Evolutionary conservation across 2,888 invertebrate genomes (phyloP).

Genomic region (Pollenia griseotomentosa): DNA sequence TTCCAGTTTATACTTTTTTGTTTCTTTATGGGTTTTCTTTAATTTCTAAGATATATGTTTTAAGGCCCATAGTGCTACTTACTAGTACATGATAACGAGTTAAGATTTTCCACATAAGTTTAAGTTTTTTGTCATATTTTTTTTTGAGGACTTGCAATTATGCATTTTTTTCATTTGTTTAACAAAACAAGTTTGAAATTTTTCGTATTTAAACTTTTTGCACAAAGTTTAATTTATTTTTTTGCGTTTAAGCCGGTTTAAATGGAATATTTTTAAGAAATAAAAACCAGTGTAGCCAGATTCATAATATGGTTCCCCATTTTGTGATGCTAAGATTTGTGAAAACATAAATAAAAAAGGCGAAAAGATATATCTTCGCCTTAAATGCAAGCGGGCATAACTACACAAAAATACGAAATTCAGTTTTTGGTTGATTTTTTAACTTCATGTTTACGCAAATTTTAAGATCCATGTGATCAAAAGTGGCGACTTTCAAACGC

Average conservation of each 20-base stretch:
- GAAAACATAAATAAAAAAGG: too few relatives aligned
- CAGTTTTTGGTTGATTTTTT: too few relatives aligned
- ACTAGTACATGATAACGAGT: not conserved
- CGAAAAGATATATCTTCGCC: too few relatives aligned
- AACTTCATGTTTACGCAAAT: too few relatives aligned
- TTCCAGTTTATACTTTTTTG: constrained; percentile 44
- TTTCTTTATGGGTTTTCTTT: constrained; percentile 36
- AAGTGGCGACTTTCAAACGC: too few relatives aligned
- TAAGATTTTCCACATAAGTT: constrained; percentile 40
- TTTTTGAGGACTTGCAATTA: constrained; percentile 12
- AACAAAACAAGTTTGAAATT: constrained; percentile 67
- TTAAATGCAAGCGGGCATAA: too few relatives aligned
- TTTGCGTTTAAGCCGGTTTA: constrained; percentile 54
- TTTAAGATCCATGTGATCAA: too few relatives aligned
- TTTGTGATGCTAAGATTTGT: too few relatives aligned
- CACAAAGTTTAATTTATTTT: constrained; percentile 45
- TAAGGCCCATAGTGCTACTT: constrained; percentile 19
- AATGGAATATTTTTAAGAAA: not conserved
- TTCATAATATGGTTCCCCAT: too few relatives aligned
- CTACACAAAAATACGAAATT: too few relatives aligned
- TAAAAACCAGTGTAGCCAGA: too few relatives aligned
- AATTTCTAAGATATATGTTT: constrained; percentile 25
- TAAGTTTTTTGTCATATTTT: constrained; percentile 32
- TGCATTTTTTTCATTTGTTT: constrained; percentile 13
- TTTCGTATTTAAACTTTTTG: constrained; percentile 56